These are phyloP conservation scores for Hypercompe scribonia DNA, from an alignment of 2,888 invertebrate species.

Conservation along the genomic window DNA sequence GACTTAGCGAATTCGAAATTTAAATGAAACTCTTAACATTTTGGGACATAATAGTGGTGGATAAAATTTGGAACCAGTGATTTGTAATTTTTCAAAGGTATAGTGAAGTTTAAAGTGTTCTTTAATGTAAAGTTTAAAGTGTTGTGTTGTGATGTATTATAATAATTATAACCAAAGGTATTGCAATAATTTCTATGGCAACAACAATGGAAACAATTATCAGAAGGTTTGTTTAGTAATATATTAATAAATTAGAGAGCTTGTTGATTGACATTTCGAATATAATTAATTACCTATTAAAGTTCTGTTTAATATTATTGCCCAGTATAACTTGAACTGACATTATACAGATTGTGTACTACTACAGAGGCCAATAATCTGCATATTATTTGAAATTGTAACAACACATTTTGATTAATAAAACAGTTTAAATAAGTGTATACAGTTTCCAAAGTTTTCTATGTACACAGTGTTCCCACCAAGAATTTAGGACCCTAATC, in stretches of 20 bases:
- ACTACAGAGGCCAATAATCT: too few species aligned
- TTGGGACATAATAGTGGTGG: neutral
- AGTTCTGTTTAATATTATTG: too few species aligned
- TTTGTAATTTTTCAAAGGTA: neutral
- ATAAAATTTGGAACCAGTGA: neutral
- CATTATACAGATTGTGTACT: neutral
- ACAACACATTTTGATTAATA: neutral
- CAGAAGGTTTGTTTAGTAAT: slow-evolving; percentile 47
- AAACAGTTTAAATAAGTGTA: too few species aligned
- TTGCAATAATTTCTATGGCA: slow-evolving; percentile 35
- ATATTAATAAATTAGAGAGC: neutral
- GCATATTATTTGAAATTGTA: too few species aligned
- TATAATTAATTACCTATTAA: neutral
- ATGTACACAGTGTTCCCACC: too few species aligned
- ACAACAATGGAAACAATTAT: slow-evolving; percentile 51
- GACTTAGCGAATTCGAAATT: neutral
- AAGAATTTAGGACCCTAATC: too few species aligned
- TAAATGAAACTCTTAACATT: neutral
- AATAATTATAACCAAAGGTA: slow-evolving; percentile 43
- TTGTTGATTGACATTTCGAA: neutral
- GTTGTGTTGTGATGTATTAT: slow-evolving; percentile 37
- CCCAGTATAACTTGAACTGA: too few species aligned
- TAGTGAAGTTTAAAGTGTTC: neutral
- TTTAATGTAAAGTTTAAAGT: neutral
- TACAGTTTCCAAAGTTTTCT: too few species aligned